Base-by-base conservation (phyloP, 1,140 invertebrate genomes). In the Epicauta chinensis region DNA sequence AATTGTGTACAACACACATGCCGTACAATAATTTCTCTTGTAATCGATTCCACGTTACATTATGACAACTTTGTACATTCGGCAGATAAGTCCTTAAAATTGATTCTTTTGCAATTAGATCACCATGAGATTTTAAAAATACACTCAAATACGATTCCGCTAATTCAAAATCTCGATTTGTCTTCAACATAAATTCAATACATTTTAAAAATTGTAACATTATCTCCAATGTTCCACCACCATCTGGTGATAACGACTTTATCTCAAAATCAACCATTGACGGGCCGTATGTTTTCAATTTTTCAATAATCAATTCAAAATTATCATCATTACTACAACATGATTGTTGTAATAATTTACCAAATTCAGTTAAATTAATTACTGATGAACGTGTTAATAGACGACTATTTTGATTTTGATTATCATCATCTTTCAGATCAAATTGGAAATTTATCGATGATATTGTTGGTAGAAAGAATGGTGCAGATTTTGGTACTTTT, bases 401-500 rank as follows among this genome's bases (percentile, higher is more conserved):
- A 65, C 78, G 79, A 14, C 74, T 77, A 2, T 72, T 64, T 10
- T 64, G 63, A 56, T 70, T 65, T 0, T 59, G 58, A 4, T 71
- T 61, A 11, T 74, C 63, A 0, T 71, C 66, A 58, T 79, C 71
- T 3, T 74, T 71, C 4, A 89, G 66, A 69, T 90, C 89, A 72
- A 97, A 96, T 65, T 87, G 80, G 2, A 91, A 69, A 54, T 90
- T 81, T 9, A 95, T 70, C 2, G 90, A 89, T 0, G 89, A 80
- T 46, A 95, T 77, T 0, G 93, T 95, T 0, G 94, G 93, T 31
- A 99, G 70, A 67, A 98, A 98, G 74, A 99, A 99, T 0, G 95
- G 95, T 0, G 93, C 93, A 16, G 81, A 78, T 74, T 91, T 90
- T 0, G 87, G 84, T 1, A 78, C 77, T 64, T 93, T 92, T 0